These are phyloP conservation scores for Actinia equina DNA, from an alignment of 64 coral and sea anemone species.

Conservation along the genomic window DNA sequence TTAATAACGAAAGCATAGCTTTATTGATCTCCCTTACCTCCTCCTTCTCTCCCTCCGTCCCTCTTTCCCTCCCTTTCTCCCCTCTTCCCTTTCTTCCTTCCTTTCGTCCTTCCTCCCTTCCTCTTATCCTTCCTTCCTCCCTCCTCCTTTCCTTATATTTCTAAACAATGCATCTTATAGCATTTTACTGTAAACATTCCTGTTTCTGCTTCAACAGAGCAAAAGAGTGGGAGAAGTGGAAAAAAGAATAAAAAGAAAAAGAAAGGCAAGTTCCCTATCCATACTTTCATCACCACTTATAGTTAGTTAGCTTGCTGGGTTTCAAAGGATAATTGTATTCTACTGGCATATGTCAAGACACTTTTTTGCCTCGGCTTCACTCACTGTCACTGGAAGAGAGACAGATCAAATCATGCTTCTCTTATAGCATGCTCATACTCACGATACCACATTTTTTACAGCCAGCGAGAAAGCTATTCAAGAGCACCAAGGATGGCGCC, in stretches of 20 bases:
- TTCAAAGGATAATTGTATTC: no score
- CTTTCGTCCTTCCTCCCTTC: background rate
- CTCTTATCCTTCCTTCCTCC: background rate
- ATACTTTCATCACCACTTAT: background rate
- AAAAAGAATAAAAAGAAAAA: slow-evolving; percentile 99
- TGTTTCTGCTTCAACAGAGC: slow-evolving; percentile 40
- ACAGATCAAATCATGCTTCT: background rate
- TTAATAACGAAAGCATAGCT: background rate
- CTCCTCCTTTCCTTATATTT: background rate
- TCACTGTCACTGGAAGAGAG: background rate
- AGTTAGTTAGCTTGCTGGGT: no score
- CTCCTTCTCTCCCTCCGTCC: background rate
- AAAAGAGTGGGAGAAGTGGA: slow-evolving; percentile 93
- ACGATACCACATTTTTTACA: slow-evolving; percentile 35
- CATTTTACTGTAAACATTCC: background rate
- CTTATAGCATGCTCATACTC: background rate
- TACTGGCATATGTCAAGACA: no score
- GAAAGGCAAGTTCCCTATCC: slow-evolving; percentile 45
- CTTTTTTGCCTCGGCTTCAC: background rate
- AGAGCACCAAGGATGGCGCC: slow-evolving; percentile 94
- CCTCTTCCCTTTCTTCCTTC: background rate
- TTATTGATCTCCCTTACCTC: background rate
- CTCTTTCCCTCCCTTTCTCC: background rate
- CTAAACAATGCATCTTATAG: no score
- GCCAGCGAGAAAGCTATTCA: slow-evolving; percentile 97